A percentile compares a stretch with the other conserved stretches of the same genome.
These are phyloP conservation scores for Ursus arctos DNA, from an alignment of 2,113 vertebrate genomes.

Conservation along the genomic window DNA sequence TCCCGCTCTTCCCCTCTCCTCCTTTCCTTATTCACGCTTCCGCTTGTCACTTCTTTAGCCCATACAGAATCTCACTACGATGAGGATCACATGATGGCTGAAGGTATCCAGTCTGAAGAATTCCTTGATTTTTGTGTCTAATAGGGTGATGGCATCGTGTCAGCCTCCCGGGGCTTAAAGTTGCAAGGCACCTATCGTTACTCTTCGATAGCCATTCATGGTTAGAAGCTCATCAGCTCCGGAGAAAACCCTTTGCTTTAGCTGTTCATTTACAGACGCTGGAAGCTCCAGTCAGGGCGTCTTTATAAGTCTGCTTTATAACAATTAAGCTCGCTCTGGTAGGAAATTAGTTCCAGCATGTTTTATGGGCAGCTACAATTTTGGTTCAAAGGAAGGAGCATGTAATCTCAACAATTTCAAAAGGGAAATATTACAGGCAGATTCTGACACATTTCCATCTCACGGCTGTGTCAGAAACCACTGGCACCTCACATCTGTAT, in stretches of 20 bases:
- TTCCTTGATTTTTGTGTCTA: background rate
- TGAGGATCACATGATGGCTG: background rate
- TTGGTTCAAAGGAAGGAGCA: constrained; percentile 74
- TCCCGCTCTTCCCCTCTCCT: background rate
- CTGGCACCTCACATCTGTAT: constrained; percentile 76
- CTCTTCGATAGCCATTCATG: background rate
- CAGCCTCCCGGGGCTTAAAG: background rate
- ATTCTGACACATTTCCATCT: constrained; percentile 72
- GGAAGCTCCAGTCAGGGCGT: constrained; percentile 64
- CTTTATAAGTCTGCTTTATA: constrained; percentile 75
- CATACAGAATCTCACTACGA: background rate
- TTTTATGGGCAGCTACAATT: constrained; percentile 83
- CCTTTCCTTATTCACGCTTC: background rate
- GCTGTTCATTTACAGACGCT: constrained; percentile 59
- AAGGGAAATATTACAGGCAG: constrained; percentile 68
- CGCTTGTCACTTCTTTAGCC: background rate
- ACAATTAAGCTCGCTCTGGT: constrained; percentile 79
- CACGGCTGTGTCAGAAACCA: constrained; percentile 79
- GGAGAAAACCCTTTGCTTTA: constrained; percentile 37
- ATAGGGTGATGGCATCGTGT: background rate
- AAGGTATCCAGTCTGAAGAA: background rate
- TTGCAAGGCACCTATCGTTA: background rate
- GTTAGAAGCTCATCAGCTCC: background rate
- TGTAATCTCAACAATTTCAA: constrained; percentile 73
- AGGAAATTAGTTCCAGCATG: constrained; percentile 80